Base-by-base conservation (phyloP, 2,797 vertebrate genomes). In the Sebastes kiyomatsui region DNA sequence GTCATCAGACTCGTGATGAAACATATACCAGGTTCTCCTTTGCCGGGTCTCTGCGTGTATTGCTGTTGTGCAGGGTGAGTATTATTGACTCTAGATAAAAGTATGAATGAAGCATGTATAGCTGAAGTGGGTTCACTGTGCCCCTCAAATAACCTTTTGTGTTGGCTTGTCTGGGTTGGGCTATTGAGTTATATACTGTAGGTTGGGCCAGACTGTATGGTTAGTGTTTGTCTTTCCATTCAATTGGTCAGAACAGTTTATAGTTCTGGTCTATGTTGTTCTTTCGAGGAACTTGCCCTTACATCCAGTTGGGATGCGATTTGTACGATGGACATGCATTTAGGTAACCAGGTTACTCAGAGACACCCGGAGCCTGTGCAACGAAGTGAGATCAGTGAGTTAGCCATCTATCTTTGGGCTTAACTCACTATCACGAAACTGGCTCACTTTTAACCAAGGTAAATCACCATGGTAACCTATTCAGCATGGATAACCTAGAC, bases 71-170 rank as follows among this genome's bases (percentile, higher is more conserved):
- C 72, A 75, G 74, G 72, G 77, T 80, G 76, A 92, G 82, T 77
- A 54, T 42, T 94, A 82, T 92, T 92, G 87, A 93, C 90, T 92
- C 60, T 72, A 93, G 89, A 93, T 91, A 92, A 90, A 89, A 86
- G 76, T 79, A 49, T 92, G 85, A 90, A 93, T 83, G 85, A 83
- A 80, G 67, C 46, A 49, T 52, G 54, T 61, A 28, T 22, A 33
- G 33, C 61, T 82, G 61, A 75, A 79, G 60, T 72, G 79, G 86
- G 28, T 81, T 80, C n/a, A 58, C 71, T 23, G 70, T 80, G 87
- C 10, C 87, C 87, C 69, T 86, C 22, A 60, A 80, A 84, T 81
- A 86, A 90, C 82, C 82, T 81, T 52, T 58, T 3, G 55, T 68
- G 58, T 79, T 64, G 38, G 75, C 52, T 81, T 13, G 35, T 76